These are phyloP conservation scores for Harpegnathos saltator DNA, from an alignment of 1,140 invertebrate species.

Conservation along the genomic window DNA sequence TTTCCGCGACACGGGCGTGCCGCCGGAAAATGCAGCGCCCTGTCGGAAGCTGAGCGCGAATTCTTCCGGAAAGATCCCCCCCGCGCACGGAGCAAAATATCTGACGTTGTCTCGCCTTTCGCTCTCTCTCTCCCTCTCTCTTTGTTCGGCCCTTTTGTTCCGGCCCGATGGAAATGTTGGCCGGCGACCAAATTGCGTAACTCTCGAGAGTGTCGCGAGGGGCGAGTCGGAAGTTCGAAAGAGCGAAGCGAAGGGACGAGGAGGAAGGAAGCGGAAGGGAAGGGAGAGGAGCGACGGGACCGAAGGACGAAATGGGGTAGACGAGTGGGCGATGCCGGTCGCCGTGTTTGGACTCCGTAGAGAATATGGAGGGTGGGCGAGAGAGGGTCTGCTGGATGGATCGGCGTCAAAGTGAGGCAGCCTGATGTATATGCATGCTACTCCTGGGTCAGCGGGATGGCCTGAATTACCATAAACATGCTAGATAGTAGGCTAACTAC, in stretches of 20 bases:
- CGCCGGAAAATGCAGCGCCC: constrained; percentile 42
- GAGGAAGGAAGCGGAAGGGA: not conserved
- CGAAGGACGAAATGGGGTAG: constrained; percentile 36
- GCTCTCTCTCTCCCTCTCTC: not conserved
- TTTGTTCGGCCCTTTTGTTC: constrained; percentile 56
- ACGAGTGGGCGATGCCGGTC: constrained; percentile 65
- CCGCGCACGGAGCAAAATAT: constrained; percentile 10
- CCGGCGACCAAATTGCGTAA: constrained; percentile 71
- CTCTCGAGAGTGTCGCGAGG: constrained; percentile 55
- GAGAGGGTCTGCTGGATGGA: constrained; percentile 64
- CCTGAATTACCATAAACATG: constrained; percentile 81
- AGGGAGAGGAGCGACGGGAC: not conserved
- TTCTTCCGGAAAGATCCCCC: constrained; percentile 46
- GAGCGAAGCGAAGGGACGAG: not conserved
- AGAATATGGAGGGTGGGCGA: constrained; percentile 58
- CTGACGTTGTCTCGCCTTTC: constrained; percentile 5
- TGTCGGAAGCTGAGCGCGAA: constrained; percentile 44
- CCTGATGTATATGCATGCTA: constrained; percentile 81
- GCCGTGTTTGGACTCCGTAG: constrained; percentile 66
- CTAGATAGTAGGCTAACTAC: constrained; percentile 80
- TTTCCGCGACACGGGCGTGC: constrained; percentile 15
- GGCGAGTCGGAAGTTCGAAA: constrained; percentile 51
- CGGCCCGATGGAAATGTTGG: constrained; percentile 60
- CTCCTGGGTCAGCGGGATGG: constrained; percentile 77
- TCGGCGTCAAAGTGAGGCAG: constrained; percentile 78